Base-by-base conservation (phyloP, 1,140 invertebrate genomes). In the Drosophila sechellia region DNA sequence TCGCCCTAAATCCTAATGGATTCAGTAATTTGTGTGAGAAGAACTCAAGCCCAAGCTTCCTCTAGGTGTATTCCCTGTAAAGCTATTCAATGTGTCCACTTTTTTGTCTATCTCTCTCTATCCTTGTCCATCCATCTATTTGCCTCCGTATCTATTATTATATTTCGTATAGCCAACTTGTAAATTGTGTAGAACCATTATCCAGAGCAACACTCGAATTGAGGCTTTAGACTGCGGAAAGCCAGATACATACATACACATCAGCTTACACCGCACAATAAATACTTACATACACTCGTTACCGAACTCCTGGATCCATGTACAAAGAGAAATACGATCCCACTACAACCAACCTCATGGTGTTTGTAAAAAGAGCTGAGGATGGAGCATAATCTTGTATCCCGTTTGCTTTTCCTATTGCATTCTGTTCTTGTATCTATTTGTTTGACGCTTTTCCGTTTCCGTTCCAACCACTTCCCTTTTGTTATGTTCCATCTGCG, bases 361-460 rank as follows among this genome's bases (percentile, higher is more conserved):
- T 70, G 43, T 70, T 12, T 43, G 64, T 68, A 69, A 56, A 69
- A 56, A 70, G 64, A 70, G 50, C 65, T 35, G 17, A 53, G 56
- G 31, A 48, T 65, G 22, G 42, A 56, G 63, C 40, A 61, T 45
- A 35, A 60, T 61, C 58, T 59, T 34, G 25, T 40, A 70, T 35
- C 35, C 64, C 34, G 22, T 83, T 59, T 60, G 55, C 56, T 52
- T 72, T 60, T 59, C 55, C 59, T 48, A 20, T 27, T 71, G 53
- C 60, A 54, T 76, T 83, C 20, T 48, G 45, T 64, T 79, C 43
- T 52, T 65, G 22, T 64, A 55, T 31, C 45, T 46, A 45, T 60
- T 60, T 79, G 50, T 40, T 79, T 74, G 40, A 22, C 77, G 49
- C 64, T 69, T 42, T 77, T 70, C 43, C 53, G 27, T 71, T 43